A percentile compares a stretch with the other conserved stretches of the same genome.
Conservation (phyloP, 2,797 vertebrate genomes). For the Gallinago solitaria region DNA sequence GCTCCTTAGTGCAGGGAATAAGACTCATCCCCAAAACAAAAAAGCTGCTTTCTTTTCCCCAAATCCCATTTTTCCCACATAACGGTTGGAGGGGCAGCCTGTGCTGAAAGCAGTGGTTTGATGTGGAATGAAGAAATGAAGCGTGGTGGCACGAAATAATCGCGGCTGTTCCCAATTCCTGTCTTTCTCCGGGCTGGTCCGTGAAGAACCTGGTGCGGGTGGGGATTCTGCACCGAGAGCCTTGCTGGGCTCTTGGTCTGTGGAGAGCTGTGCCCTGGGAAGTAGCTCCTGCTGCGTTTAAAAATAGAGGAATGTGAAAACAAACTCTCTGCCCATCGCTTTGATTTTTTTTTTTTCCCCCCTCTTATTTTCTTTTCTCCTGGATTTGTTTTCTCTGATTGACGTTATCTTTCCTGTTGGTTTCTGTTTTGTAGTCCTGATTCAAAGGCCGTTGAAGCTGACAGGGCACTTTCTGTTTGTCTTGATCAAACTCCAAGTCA, state of each 20-base stretch:
- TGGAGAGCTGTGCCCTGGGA: not conserved
- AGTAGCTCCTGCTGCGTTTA: accelerated
- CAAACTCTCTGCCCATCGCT: not conserved
- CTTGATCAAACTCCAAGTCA: not conserved
- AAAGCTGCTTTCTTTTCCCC: not conserved
- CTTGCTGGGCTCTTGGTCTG: not conserved
- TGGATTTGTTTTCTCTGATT: not conserved
- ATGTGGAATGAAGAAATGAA: not conserved
- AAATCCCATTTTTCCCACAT: accelerated
- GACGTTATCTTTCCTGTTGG: too few species aligned
- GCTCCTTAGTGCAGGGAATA: not conserved
- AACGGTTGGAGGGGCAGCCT: not conserved
- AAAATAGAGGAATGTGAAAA: accelerated
- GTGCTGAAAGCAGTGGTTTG: not conserved
- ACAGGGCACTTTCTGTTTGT: not conserved
- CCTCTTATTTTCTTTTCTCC: too few species aligned
- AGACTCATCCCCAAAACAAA: not conserved
- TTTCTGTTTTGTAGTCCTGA: not conserved
- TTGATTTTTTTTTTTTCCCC: accelerated
- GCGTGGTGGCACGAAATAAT: not conserved
- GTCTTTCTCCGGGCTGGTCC: accelerated
- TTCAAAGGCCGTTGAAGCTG: not conserved
- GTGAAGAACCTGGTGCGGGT: accelerated
- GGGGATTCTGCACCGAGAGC: not conserved
- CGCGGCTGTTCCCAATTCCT: not conserved